phyloP scores from a whole-genome alignment of 1,140 invertebrate genomes.

The Paralvinella palmiformis region DNA sequence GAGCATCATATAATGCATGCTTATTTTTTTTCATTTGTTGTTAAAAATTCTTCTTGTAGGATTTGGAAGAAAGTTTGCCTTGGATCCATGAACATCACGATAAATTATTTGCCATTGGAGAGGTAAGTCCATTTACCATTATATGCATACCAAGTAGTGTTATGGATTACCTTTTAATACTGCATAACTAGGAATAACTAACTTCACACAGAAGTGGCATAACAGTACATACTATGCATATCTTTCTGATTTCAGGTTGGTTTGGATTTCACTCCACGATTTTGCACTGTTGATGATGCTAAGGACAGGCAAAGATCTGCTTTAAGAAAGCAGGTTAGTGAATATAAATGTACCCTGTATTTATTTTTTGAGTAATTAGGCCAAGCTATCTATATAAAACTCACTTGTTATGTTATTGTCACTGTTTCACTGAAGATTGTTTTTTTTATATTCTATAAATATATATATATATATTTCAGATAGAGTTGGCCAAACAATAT shows the following conservation, averaged over 20 bases:
- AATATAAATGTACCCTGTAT: too few species aligned
- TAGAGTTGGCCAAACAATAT: slow-evolving; percentile 33
- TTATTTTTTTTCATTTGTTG: too few species aligned
- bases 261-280: slow-evolving; percentile 44
- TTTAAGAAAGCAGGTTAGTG: slow-evolving; percentile 33
- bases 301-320: slow-evolving; percentile 39
- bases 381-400: neutral
- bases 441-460: neutral
- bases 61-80: slow-evolving; percentile 24
- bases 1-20: too few species aligned
- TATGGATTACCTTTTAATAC: neutral
- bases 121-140: slow-evolving; percentile 16
- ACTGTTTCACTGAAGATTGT: neutral
- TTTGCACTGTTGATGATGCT: slow-evolving; percentile 29
- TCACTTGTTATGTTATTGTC: neutral
- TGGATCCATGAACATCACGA: slow-evolving; percentile 27
- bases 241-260: slow-evolving; percentile 29
- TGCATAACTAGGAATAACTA: neutral
- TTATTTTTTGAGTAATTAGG: slow-evolving; percentile 5
- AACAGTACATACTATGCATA: neutral
- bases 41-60: slow-evolving; percentile 6
- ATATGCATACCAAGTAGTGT: neutral
- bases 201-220: neutral
- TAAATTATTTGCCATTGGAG: slow-evolving; percentile 28
- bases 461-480: slow-evolving; percentile 9